Evolutionary conservation across 2,797 vertebrate genomes (phyloP).

Genomic region (Myoxocephalus aenaeus): DNA sequence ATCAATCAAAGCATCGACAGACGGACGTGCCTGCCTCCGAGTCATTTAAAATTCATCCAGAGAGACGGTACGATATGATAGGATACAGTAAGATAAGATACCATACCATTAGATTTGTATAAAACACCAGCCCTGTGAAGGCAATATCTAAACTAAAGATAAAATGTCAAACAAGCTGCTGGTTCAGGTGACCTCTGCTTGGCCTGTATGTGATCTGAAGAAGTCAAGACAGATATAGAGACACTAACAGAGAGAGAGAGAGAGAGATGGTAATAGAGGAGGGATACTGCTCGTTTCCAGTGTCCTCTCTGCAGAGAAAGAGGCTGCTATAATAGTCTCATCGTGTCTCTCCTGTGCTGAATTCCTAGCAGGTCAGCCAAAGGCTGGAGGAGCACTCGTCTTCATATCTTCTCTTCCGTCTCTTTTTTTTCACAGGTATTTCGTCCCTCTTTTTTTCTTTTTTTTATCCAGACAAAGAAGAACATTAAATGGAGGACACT

Average conservation of each 20-base stretch:
- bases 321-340: slow-evolving; percentile 36
- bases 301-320: slow-evolving; percentile 51
- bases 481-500: slow-evolving; percentile 26
- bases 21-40: background rate
- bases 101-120: background rate
- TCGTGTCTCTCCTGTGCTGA: slow-evolving; percentile 38
- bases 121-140: background rate
- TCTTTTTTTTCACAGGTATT: slow-evolving; percentile 29
- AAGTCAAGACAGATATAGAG: slow-evolving; percentile 23
- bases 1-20: background rate
- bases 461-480: background rate
- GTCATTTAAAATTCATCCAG: background rate
- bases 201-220: background rate
- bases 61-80: background rate
- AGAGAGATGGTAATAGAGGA: background rate
- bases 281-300: slow-evolving; percentile 12
- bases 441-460: background rate
- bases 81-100: too few species aligned
- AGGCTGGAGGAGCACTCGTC: slow-evolving; percentile 58
- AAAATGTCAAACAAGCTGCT: background rate
- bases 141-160: background rate
- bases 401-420: slow-evolving; percentile 23
- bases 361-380: slow-evolving; percentile 65
- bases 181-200: slow-evolving; percentile 7
- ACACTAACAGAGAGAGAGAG: slow-evolving; percentile 2